Percentiles rank a stretch among this genome's conserved stretches.
These are phyloP conservation scores for Cotesia glomerata DNA, from an alignment of 1,140 invertebrate species.

Conservation along the genomic window DNA sequence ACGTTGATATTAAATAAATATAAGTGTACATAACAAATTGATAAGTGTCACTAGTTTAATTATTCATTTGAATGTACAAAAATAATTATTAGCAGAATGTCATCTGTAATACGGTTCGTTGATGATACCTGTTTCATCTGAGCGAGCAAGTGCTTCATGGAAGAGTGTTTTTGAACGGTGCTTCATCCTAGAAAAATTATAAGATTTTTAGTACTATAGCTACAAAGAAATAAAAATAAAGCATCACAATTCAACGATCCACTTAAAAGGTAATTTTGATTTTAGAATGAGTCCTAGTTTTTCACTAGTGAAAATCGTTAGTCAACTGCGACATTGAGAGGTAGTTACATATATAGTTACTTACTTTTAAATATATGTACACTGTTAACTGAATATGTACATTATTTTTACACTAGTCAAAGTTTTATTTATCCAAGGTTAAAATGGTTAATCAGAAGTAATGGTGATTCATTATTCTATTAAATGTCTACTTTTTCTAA, in stretches of 20 bases:
- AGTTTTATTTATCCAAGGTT: constrained; percentile 22
- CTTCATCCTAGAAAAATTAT: constrained; percentile 27
- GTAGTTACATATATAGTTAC: too few species aligned
- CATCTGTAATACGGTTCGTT: constrained; percentile 20
- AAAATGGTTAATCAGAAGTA: background rate
- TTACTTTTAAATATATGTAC: too few species aligned
- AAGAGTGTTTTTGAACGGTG: constrained; percentile 32
- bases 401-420: background rate
- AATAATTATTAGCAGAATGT: constrained; percentile 16
- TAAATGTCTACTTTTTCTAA: too few species aligned
- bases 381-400: background rate
- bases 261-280: constrained; percentile 23
- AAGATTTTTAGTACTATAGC: constrained; percentile 9
- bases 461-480: too few species aligned
- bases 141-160: constrained; percentile 30
- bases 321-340: background rate
- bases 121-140: constrained; percentile 26
- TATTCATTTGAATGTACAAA: constrained; percentile 16
- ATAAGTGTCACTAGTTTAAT: constrained; percentile 34
- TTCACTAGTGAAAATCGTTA: constrained; percentile 12
- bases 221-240: constrained; percentile 42
- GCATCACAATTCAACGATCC: constrained; percentile 40
- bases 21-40: constrained; percentile 28
- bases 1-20: too few species aligned
- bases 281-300: background rate